These are phyloP conservation scores for Talpa occidentalis DNA, from an alignment of 2,113 vertebrate species.

Conservation along the genomic window DNA sequence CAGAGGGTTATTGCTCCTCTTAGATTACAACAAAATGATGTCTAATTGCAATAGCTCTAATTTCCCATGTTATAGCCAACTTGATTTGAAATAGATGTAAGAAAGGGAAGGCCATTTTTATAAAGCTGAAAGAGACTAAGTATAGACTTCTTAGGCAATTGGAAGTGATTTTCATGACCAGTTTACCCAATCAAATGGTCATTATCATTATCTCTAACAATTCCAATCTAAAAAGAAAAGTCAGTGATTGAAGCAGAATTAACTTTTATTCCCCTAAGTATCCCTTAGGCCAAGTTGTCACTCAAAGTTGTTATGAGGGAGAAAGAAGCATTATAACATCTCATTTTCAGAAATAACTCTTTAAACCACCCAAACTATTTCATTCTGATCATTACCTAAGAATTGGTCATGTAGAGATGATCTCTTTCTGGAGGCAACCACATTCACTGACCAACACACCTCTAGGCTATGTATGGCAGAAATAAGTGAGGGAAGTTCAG, in stretches of 20 bases:
- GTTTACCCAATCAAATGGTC: background rate
- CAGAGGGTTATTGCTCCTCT: background rate
- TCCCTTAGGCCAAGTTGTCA: background rate
- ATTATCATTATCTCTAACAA: background rate
- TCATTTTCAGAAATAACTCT: background rate
- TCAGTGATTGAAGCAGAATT: background rate
- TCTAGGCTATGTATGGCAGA: accelerated
- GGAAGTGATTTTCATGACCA: background rate
- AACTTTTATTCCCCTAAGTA: background rate
- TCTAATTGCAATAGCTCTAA: background rate
- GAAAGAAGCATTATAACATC: background rate
- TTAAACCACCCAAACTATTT: background rate
- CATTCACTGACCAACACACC: background rate
- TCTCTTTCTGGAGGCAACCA: background rate
- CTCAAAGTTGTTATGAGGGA: background rate
- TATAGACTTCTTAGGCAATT: background rate
- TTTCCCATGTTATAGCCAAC: background rate
- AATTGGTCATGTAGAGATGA: background rate
- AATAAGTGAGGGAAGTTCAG: accelerated
- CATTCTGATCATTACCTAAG: background rate
- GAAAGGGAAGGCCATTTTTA: background rate
- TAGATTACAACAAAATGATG: background rate
- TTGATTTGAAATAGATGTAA: background rate
- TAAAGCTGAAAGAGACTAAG: background rate
- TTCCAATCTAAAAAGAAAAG: background rate